Conservation (phyloP, 2,113 vertebrate genomes). For the Cyanoderma ruficeps region DNA sequence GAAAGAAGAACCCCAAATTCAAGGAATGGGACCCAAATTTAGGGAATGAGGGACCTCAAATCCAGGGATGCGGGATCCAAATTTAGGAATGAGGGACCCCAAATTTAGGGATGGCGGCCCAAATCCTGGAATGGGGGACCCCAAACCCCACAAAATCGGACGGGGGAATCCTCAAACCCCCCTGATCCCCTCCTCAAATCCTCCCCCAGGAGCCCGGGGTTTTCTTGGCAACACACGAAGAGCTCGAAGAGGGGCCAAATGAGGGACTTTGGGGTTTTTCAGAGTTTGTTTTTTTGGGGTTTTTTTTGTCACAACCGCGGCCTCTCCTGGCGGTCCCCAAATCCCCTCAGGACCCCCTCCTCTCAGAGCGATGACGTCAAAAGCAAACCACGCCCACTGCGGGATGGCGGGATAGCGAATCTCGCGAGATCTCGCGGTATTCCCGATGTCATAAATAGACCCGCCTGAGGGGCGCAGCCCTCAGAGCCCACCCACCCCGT, state of each 20-base stretch:
- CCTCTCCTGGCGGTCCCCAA: too few species aligned
- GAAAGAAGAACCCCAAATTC: too few species aligned
- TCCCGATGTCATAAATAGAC: background rate
- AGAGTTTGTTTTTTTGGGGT: background rate
- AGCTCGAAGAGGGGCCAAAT: too few species aligned
- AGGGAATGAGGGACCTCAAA: too few species aligned
- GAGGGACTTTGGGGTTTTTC: background rate
- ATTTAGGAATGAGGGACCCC: too few species aligned
- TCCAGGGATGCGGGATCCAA: background rate
- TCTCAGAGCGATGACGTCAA: background rate
- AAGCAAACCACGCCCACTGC: fast-evolving
- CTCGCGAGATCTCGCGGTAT: background rate
- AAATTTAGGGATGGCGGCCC: background rate
- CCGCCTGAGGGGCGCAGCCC: background rate
- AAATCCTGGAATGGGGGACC: background rate
- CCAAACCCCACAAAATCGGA: background rate
- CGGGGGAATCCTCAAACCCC: background rate
- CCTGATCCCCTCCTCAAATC: too few species aligned
- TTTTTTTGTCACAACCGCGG: background rate
- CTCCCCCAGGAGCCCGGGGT: background rate
- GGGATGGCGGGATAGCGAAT: fast-evolving
- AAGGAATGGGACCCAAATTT: too few species aligned
- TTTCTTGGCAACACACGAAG: too few species aligned
- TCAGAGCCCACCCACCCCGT: background rate
- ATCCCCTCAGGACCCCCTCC: background rate